Evolutionary conservation across 2,888 invertebrate species (phyloP).

Genomic region (Chrysina gloriosa): DNA sequence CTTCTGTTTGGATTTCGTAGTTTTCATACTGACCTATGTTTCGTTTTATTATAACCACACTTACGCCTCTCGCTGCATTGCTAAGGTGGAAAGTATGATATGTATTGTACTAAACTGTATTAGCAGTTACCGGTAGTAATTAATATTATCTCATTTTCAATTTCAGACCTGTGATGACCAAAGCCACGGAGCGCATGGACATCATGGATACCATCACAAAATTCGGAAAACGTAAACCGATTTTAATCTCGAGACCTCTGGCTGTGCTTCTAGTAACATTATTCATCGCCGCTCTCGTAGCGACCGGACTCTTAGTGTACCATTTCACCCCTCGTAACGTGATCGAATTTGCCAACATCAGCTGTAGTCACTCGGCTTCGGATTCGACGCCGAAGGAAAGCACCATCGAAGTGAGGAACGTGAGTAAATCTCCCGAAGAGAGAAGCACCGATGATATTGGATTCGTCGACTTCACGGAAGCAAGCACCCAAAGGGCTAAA

Average conservation of each 20-base stretch:
- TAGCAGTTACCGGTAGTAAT: neutral
- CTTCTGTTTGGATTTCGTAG: too few species aligned
- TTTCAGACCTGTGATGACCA: constrained; percentile 51
- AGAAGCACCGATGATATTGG: neutral
- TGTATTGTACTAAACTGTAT: neutral
- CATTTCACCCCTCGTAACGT: constrained; percentile 71
- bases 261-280: constrained; percentile 72
- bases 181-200: constrained; percentile 52
- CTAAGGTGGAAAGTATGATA: too few species aligned
- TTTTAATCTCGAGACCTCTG: constrained; percentile 75
- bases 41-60: too few species aligned
- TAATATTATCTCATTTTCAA: neutral
- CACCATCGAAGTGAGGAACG: neutral
- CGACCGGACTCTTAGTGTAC: constrained; percentile 81
- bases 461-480: neutral
- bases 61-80: too few species aligned
- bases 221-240: constrained; percentile 73
- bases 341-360: constrained; percentile 61
- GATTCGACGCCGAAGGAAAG: neutral
- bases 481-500: constrained; percentile 25
- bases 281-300: constrained; percentile 74
- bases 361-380: too few species aligned
- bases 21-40: too few species aligned
- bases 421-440: neutral
- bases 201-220: constrained; percentile 64